Evolutionary conservation across 1,140 invertebrate genomes (phyloP).

Genomic region (Phocides pigmalion): DNA sequence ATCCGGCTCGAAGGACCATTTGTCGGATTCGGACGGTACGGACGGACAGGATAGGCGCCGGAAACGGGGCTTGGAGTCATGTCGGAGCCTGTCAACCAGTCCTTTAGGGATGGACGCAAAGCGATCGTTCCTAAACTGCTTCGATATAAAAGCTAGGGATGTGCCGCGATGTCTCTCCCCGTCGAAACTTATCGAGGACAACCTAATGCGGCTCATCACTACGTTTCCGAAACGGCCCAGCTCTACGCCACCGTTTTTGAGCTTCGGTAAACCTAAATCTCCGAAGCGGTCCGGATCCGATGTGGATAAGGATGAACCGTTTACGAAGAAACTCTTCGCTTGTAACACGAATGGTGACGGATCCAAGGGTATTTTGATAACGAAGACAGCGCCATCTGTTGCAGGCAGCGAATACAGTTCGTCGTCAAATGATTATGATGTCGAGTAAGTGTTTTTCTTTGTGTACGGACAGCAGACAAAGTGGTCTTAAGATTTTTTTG

Average conservation of each 20-base stretch:
- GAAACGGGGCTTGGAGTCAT: slow-evolving; percentile 8
- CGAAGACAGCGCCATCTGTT: slow-evolving; percentile 70
- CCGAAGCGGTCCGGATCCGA: slow-evolving; percentile 60
- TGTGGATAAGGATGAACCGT: slow-evolving; percentile 60
- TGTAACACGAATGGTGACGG: slow-evolving; percentile 43
- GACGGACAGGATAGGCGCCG: slow-evolving; percentile 2
- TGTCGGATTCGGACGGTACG: neutral
- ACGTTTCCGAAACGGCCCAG: slow-evolving; percentile 62
- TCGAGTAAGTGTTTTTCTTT: slow-evolving; percentile 28
- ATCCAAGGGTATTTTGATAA: slow-evolving; percentile 66
- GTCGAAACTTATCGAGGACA: slow-evolving; percentile 55
- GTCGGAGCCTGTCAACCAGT: slow-evolving; percentile 59
- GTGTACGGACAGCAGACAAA: too few species aligned
- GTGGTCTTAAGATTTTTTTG: too few species aligned
- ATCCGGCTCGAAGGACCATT: slow-evolving; percentile 48
- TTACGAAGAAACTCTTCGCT: slow-evolving; percentile 47
- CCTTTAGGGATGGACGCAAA: slow-evolving; percentile 55
- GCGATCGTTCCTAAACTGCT: slow-evolving; percentile 55
- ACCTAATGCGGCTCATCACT: slow-evolving; percentile 41
- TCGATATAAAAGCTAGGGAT: slow-evolving; percentile 52
- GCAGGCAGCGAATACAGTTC: slow-evolving; percentile 35
- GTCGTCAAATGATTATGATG: slow-evolving; percentile 16
- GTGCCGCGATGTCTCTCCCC: slow-evolving; percentile 35
- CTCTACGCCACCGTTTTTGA: slow-evolving; percentile 61
- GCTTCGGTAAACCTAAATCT: slow-evolving; percentile 41